A percentile compares a stretch with the other conserved stretches of the same genome.
Evolutionary conservation across 2,797 vertebrate genomes (phyloP).

Genomic region (Poeciliopsis infans): DNA sequence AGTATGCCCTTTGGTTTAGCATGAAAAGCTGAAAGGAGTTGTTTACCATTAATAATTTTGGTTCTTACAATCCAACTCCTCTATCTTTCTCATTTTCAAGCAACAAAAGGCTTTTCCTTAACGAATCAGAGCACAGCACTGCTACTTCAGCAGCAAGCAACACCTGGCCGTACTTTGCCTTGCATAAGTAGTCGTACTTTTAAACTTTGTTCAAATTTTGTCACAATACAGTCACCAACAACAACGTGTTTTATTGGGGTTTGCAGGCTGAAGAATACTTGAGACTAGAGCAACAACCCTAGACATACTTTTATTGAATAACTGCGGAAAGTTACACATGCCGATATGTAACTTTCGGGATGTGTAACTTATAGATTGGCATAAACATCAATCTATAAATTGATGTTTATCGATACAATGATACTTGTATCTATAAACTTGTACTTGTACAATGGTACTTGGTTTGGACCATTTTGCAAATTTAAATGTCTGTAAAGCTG

Average conservation of each 20-base stretch:
- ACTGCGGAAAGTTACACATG: not conserved
- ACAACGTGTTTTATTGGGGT: not conserved
- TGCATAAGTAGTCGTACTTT: not conserved
- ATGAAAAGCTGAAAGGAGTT: conserved; percentile 11
- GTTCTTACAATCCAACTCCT: conserved; percentile 13
- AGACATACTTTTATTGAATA: not conserved
- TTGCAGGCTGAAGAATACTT: not conserved
- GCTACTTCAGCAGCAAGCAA: conserved; percentile 22
- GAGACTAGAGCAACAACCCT: not conserved
- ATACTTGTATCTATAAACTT: no score
- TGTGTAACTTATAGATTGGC: no score
- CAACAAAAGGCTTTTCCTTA: conserved; percentile 7
- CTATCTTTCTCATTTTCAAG: conserved; percentile 14
- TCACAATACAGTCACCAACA: not conserved
- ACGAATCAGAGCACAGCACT: not conserved
- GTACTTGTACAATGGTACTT: not conserved
- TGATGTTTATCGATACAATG: not conserved
- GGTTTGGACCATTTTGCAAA: not conserved
- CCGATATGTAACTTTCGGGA: no score
- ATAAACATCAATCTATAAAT: not conserved
- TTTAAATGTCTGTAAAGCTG: not conserved
- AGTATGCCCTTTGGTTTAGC: conserved; percentile 68
- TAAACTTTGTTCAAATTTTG: not conserved
- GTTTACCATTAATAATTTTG: conserved; percentile 38
- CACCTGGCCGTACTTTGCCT: conserved; percentile 24